Base-by-base conservation (phyloP, 2,797 vertebrate species). In the Esox lucius region DNA sequence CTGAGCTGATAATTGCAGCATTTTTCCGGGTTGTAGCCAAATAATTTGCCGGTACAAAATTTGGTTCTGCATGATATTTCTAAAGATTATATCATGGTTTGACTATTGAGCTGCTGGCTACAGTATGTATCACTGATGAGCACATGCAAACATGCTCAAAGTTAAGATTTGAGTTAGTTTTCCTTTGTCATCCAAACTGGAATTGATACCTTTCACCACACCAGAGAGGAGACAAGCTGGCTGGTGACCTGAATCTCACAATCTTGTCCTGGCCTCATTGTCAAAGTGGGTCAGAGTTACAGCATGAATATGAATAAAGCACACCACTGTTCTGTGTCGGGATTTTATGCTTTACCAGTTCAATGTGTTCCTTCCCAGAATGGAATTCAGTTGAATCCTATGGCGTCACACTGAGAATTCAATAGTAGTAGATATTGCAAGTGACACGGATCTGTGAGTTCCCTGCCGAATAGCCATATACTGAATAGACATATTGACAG, bases 311-410 rank as follows among this genome's bases (percentile, higher is more conserved):
- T 53, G 78, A 83, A 91, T 89, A 90, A 91, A 90, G 90, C 80
- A 68, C 51, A 59, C 79, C 85, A 81, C 84, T 91, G 91, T 92
- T 92, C 85, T 85, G 84, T 26, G 75, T 62, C 73, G 77, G 84
- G 77, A 79, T 62, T 59, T 39, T 22, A 64, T 24, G 17, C 22
- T 56, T 80, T 66, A 28, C 69, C 77, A 77, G 83, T 59, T 59
- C n/a, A 84, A 75, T 84, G 77, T 46, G 9, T 46, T 46, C 75
- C 69, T 75, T 71, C 75, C 81, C 1, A 71, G 68, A 59, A 59
- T 12, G n/a, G n/a, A 11, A 24, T 59, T 24, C 22, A n/a, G n/a
- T 59, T 59, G n/a, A 24, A 59, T 59, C n/a, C 7, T 59, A 24
- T 59, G 56, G 9, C 9, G 9, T 24, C 56, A 22, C n/a, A 59